These are phyloP conservation scores for Nudaria mundana DNA, from an alignment of 2,888 invertebrate genomes.

Conservation along the genomic window DNA sequence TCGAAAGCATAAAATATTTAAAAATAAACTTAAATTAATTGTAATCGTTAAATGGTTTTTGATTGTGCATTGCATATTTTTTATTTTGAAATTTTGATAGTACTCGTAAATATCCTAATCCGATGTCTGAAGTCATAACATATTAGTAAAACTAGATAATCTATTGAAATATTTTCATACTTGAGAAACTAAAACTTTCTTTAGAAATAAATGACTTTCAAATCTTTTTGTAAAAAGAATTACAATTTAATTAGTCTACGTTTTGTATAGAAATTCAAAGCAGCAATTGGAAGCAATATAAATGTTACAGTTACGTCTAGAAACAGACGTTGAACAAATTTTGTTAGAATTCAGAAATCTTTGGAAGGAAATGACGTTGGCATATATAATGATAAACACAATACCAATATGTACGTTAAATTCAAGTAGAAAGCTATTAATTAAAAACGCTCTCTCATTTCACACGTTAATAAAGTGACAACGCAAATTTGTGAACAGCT, in stretches of 20 bases:
- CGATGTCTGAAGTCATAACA: no score
- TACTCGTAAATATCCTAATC: no score
- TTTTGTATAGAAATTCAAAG: slow-evolving; percentile 15
- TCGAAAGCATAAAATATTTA: no score
- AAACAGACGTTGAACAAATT: slow-evolving; percentile 30
- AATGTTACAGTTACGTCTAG: slow-evolving; percentile 20
- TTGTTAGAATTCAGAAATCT: slow-evolving; percentile 12
- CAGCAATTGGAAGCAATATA: slow-evolving; percentile 22
- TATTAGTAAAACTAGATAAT: no score
- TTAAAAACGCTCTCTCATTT: slow-evolving; percentile 67
- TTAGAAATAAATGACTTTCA: neutral
- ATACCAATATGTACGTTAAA: slow-evolving; percentile 37
- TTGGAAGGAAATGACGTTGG: slow-evolving; percentile 22
- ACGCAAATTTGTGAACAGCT: slow-evolving; percentile 57
- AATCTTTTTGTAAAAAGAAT: neutral
- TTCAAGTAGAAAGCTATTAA: slow-evolving; percentile 66
- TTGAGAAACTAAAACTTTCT: no score
- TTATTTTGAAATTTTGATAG: no score
- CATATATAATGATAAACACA: slow-evolving; percentile 26
- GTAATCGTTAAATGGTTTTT: no score
- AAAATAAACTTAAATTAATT: no score
- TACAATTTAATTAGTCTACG: neutral
- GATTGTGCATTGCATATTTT: no score
- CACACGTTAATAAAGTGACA: slow-evolving; percentile 64
- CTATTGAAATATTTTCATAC: no score